These are phyloP conservation scores for Ecliptopera silaceata DNA, from an alignment of 2,888 invertebrate genomes.

Conservation along the genomic window DNA sequence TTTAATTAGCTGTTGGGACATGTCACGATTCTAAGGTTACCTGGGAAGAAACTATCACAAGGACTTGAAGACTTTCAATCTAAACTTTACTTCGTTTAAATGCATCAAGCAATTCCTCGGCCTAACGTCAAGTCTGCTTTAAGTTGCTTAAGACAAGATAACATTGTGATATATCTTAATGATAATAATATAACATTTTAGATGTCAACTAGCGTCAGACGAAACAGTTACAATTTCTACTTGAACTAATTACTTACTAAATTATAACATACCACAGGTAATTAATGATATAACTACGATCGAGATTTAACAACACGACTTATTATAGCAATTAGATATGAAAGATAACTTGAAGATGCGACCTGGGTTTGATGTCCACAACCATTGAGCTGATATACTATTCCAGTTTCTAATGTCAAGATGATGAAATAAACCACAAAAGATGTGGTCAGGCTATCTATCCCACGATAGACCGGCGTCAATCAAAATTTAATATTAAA, in stretches of 20 bases:
- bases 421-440: neutral
- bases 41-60: neutral
- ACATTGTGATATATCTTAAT: too few species aligned
- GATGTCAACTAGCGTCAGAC: too few species aligned
- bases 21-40: slow-evolving; percentile 3
- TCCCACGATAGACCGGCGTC: too few species aligned
- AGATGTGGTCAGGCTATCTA: too few species aligned
- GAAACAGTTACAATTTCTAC: neutral
- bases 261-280: slow-evolving; percentile 24
- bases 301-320: slow-evolving; percentile 39
- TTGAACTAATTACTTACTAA: neutral
- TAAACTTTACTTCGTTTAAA: too few species aligned
- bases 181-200: too few species aligned
- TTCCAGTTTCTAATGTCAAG: slow-evolving; percentile 14
- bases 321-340: slow-evolving; percentile 37
- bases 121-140: too few species aligned
- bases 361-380: slow-evolving; percentile 15
- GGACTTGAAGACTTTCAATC: too few species aligned
- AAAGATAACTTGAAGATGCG: slow-evolving; percentile 26
- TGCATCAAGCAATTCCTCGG: too few species aligned
- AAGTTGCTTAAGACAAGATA: too few species aligned
- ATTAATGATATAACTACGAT: slow-evolving; percentile 26
- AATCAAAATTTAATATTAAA: too few species aligned
- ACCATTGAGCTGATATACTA: slow-evolving; percentile 11
- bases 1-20: slow-evolving; percentile 32